These are phyloP conservation scores for Copsychus sechellarum DNA, from an alignment of 2,113 vertebrate genomes.

Conservation along the genomic window DNA sequence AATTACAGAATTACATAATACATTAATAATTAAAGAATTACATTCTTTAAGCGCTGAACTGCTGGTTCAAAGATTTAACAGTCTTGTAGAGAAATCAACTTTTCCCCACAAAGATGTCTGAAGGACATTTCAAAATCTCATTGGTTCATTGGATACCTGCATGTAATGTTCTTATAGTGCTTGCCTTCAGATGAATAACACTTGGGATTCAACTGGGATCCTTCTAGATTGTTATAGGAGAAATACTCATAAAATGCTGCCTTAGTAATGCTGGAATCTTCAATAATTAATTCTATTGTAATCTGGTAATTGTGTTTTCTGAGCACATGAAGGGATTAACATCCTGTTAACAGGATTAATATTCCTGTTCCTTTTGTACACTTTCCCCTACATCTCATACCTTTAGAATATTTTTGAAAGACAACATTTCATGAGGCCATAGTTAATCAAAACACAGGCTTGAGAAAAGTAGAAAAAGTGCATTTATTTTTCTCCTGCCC, in stretches of 20 bases:
- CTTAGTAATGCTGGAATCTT: neutral
- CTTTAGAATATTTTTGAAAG: neutral
- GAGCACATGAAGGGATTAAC: neutral
- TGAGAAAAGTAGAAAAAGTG: neutral
- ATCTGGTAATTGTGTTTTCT: constrained; percentile 2
- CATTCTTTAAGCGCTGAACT: neutral
- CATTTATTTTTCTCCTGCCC: neutral
- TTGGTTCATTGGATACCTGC: neutral
- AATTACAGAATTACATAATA: too few species aligned
- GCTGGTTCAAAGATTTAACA: neutral
- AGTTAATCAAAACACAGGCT: neutral
- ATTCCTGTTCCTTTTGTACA: neutral
- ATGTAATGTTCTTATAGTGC: neutral
- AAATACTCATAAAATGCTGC: neutral
- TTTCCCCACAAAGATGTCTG: neutral
- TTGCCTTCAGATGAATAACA: neutral
- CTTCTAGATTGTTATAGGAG: neutral
- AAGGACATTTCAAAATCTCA: neutral
- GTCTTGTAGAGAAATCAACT: neutral
- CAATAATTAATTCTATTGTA: constrained; percentile 8
- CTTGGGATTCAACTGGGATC: neutral
- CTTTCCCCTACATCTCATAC: neutral
- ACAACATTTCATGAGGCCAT: neutral
- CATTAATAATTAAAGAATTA: too few species aligned
- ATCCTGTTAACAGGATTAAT: constrained; percentile 31